Conservation (phyloP, 2,888 invertebrate genomes). For the Sesia apiformis region DNA sequence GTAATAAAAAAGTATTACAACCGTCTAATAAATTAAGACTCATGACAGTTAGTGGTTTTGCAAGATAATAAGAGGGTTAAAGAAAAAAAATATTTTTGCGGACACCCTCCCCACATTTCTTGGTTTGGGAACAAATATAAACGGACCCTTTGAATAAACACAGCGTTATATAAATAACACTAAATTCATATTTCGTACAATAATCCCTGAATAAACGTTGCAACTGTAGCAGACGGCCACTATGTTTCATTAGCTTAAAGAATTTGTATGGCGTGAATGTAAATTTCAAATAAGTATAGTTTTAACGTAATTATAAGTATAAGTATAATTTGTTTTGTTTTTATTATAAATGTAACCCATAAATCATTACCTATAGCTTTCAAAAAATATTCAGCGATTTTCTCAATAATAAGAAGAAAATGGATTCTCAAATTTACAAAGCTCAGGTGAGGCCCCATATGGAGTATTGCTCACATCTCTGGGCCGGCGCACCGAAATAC, state of each 20-base stretch:
- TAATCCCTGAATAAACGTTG: background rate
- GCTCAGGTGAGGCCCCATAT: too few relatives aligned
- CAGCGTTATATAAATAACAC: constrained; percentile 3
- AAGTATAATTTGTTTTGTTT: too few relatives aligned
- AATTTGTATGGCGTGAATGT: background rate
- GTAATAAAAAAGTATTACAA: too few relatives aligned
- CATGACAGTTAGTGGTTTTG: background rate
- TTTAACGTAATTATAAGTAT: too few relatives aligned
- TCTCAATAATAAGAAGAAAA: too few relatives aligned
- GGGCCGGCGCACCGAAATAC: too few relatives aligned
- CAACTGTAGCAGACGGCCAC: constrained; percentile 9
- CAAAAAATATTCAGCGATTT: too few relatives aligned
- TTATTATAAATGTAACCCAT: too few relatives aligned
- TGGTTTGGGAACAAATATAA: background rate
- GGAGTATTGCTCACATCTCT: too few relatives aligned
- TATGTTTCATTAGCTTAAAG: constrained; percentile 14
- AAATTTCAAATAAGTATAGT: background rate
- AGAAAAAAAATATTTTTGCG: background rate
- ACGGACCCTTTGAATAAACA: constrained; percentile 30
- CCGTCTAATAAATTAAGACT: background rate
- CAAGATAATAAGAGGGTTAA: background rate
- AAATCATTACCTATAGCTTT: too few relatives aligned
- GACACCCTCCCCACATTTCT: background rate
- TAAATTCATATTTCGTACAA: background rate
- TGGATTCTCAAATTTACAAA: too few relatives aligned